These are phyloP conservation scores for Magallana angulata DNA, from an alignment of 1,140 invertebrate species.

Conservation along the genomic window DNA sequence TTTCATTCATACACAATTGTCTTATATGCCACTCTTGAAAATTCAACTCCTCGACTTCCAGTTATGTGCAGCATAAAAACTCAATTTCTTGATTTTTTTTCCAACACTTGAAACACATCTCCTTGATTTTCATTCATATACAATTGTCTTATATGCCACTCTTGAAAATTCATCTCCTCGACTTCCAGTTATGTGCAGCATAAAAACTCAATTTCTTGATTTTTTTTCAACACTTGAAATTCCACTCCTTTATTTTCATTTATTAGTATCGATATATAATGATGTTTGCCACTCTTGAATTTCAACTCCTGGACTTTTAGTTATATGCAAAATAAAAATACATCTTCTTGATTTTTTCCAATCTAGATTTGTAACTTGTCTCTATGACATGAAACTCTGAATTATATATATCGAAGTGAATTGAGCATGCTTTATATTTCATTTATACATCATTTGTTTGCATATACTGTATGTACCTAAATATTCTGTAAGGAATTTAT, in stretches of 20 bases:
- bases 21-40: conserved; percentile 16
- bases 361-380: too few relatives aligned
- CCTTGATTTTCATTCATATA: neutral
- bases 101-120: neutral
- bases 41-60: neutral
- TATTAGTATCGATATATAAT: neutral
- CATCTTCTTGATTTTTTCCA: too few relatives aligned
- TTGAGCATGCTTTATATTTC: neutral
- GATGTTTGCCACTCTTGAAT: neutral
- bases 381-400: too few relatives aligned
- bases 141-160: neutral
- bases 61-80: neutral
- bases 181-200: neutral
- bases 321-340: neutral
- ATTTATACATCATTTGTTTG: neutral
- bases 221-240: neutral
- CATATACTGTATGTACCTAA: neutral
- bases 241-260: neutral
- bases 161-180: neutral
- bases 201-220: neutral
- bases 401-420: too few relatives aligned
- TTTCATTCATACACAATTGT: neutral
- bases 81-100: neutral
- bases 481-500: neutral
- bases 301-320: neutral